Evolutionary conservation across 2,888 invertebrate genomes (phyloP), one percentile per base, ranked within the genome.

Genomic region (Argyresthia albistria): DNA sequence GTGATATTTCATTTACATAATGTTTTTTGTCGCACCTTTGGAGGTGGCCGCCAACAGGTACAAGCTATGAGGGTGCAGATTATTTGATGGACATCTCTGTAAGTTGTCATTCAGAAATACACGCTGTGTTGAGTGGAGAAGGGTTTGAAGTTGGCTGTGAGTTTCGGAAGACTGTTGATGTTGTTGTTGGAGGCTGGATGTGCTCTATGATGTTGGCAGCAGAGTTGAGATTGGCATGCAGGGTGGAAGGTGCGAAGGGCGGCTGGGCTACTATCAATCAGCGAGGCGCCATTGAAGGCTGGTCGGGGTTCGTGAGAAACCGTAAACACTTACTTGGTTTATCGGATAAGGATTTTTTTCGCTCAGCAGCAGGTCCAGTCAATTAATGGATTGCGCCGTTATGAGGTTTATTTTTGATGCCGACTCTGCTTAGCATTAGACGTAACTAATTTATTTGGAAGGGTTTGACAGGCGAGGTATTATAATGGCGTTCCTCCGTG

Each of bases 261-360:
- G 78, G 69, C 66, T 67, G 63, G 73, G 73, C 75, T 78, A 78
- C 80, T 84, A 86, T 86, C 84, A 84, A 87, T 87, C 87, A 87
- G 82, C 67, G 67, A 80, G 87, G 86, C 86, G 87, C 87, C 86
- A 87, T 86, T 83, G 84, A 87, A 84, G 84, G 84, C 76, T 83
- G 81, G 79, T 66, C 76, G 70, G 73, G 75, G 73, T 73, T 80
- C 82, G 84, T 87, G 84, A 87, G 87, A 86, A 86, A 80, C 81
- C 76, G 84, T 87, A 86, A 87, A 87, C 84, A 84, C 84, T 84
- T 86, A 83, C 80, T 76, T 80, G 73, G 72, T 77, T 84, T 83
- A 87, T 86, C 86, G 75, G 81, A 84, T 83, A 74, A 74, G 72
- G 64, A 69, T 78, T 86, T 83, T 83, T 84, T 83, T 78, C 70